A percentile compares a stretch with the other conserved stretches of the same genome.
These are phyloP conservation scores for Maniola hyperantus DNA, from an alignment of 2,888 invertebrate genomes.

Conservation along the genomic window DNA sequence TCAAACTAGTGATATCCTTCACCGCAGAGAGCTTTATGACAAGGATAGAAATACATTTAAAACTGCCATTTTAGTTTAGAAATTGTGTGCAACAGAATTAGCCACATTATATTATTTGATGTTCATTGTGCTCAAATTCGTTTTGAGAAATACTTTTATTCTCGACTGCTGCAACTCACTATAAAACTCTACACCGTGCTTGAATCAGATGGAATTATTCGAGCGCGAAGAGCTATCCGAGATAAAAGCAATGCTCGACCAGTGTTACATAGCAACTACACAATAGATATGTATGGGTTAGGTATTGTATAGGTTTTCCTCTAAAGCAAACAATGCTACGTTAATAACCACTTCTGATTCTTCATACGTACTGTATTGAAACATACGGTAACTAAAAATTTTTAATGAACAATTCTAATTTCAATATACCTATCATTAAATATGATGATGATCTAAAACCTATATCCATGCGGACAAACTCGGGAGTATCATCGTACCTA, in stretches of 20 bases:
- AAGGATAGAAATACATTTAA: no score
- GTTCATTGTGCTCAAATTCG: neutral
- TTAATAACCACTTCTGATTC: conserved; percentile 10
- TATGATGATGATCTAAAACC: neutral
- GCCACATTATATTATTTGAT: conserved; percentile 15
- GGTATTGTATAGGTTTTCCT: no score
- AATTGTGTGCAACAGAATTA: no score
- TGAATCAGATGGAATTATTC: conserved; percentile 21
- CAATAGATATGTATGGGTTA: conserved; percentile 13
- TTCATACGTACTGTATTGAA: neutral
- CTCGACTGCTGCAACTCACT: conserved; percentile 7
- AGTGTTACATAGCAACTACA: conserved; percentile 14
- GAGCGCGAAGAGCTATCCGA: conserved; percentile 16
- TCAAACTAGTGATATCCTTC: no score
- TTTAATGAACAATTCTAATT: neutral
- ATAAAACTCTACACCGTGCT: conserved; percentile 12
- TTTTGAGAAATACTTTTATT: conserved; percentile 1
- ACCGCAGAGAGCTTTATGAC: no score
- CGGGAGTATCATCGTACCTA: no score
- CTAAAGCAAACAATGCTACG: conserved; percentile 21
- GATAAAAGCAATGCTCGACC: conserved; percentile 24
- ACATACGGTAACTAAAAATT: no score
- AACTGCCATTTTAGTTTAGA: no score
- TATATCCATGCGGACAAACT: no score
- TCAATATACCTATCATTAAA: no score